Evolutionary conservation across 2,797 vertebrate genomes (phyloP), one percentile per base, ranked within the genome.

Genomic region (Lindbergichthys nudifrons): DNA sequence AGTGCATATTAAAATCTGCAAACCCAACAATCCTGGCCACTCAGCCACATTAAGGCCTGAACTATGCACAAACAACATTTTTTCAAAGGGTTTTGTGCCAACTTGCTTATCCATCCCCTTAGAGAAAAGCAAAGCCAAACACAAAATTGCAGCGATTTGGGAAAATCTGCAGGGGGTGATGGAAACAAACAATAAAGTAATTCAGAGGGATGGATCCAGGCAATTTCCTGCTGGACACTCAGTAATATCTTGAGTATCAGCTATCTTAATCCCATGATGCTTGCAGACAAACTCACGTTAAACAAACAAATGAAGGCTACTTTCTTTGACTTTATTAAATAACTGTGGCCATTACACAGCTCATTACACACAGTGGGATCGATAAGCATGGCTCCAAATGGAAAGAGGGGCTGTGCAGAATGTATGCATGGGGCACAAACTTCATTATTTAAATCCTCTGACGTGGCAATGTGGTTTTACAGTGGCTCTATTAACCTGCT

Each of bases 41-140:
- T 62, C 45, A 69, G 53, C 23, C 70, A 19, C 42, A 63, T 65
- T 39, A 59, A 46, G n/a, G 39, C 51, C 60, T 71, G 50, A 82
- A 70, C 51, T 72, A 67, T 66, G 16, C 30, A 21, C 56, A 76
- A 42, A 19, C 52, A 12, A 11, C 61, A 50, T 75, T 72, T 68
- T 84, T 51, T 68, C 56, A 63, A 82, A 51, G 2, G 56, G 42
- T 68, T 21, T 41, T 36, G 51, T 77, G 56, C 73, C 78, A 80
- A 41, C 60, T 36, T 75, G 77, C 69, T 87, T 51, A 85, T 77
- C 65, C 76, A 68, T 83, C 46, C 21, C 54, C 32, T 41, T 15
- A 52, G 66, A 78, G 62, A 45, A 79, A 70, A 77, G 26, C 48
- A 23, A 72, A 82, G 65, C 73, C 63, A 81, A 73, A 77, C 16